Percentiles rank a stretch among this genome's conserved stretches.
phyloP scores from a whole-genome alignment of 2,797 vertebrate species.

The Staurois parvus region DNA sequence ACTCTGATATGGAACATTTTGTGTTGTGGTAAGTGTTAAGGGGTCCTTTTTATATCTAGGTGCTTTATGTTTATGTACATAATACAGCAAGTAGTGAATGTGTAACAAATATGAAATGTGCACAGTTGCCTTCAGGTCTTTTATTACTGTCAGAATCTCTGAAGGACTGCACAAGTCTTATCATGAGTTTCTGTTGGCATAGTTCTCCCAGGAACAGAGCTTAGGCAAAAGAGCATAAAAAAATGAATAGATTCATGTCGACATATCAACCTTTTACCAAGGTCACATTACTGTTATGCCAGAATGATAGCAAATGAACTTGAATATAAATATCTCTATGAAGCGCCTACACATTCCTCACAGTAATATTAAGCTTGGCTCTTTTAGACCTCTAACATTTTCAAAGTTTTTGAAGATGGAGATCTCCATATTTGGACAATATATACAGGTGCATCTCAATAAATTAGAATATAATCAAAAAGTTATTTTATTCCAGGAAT shows the following conservation, averaged over 20 bases:
- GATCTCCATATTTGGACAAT: too few relatives aligned
- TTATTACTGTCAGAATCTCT: neutral
- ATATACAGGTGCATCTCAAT: too few relatives aligned
- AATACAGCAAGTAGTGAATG: too few relatives aligned
- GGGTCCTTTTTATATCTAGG: too few relatives aligned
- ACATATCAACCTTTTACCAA: neutral
- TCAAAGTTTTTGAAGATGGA: neutral
- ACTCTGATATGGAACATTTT: too few relatives aligned
- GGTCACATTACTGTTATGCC: neutral
- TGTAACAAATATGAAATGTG: too few relatives aligned
- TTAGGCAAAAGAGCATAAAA: neutral
- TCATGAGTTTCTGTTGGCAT: neutral
- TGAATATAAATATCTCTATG: neutral
- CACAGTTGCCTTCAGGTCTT: too few relatives aligned
- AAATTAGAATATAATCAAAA: too few relatives aligned
- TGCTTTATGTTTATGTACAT: too few relatives aligned
- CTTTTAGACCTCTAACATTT: neutral
- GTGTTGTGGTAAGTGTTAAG: too few relatives aligned
- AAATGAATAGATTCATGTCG: slow-evolving; percentile 10
- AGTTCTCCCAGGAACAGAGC: neutral
- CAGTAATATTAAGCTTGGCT: neutral
- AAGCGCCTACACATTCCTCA: neutral
- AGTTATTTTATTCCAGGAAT: too few relatives aligned
- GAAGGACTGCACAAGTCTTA: neutral
- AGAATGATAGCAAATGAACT: neutral